phyloP scores from a whole-genome alignment of 2,888 invertebrate species.

The Heteromurus nitidus region DNA sequence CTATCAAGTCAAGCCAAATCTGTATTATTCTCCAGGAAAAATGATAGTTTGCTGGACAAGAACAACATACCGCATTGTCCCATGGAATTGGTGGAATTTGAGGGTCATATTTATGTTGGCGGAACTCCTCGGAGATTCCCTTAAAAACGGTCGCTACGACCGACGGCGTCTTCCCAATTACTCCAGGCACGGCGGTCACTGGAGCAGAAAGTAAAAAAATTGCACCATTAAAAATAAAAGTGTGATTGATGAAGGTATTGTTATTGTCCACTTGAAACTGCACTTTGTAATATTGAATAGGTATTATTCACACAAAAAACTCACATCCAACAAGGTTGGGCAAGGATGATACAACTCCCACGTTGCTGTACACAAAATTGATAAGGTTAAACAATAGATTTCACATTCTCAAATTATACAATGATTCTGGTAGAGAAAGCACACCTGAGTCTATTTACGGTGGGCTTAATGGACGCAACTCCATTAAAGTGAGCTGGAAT shows the following conservation, averaged over 20 bases:
- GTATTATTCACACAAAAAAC: no score
- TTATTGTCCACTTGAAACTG: no score
- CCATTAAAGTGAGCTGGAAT: slow-evolving; percentile 72
- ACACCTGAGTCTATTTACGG: slow-evolving; percentile 63
- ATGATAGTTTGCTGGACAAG: no score
- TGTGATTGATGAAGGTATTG: no score
- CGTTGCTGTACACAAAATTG: no score
- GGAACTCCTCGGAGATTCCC: slow-evolving; percentile 54
- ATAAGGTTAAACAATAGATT: no score
- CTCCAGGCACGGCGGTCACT: slow-evolving; percentile 64
- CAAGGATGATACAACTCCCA: slow-evolving; percentile 67
- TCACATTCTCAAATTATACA: neutral
- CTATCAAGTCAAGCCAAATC: slow-evolving; percentile 10
- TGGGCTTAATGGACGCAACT: slow-evolving; percentile 69
- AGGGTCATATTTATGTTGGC: slow-evolving; percentile 66
- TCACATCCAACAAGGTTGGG: slow-evolving; percentile 71
- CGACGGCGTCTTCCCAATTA: slow-evolving; percentile 36
- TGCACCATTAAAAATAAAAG: no score
- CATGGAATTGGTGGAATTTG: slow-evolving; percentile 68
- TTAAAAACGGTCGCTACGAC: slow-evolving; percentile 65
- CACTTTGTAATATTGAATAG: no score
- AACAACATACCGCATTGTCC: slow-evolving; percentile 60
- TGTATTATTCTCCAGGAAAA: no score
- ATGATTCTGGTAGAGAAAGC: no score
- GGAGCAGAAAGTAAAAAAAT: no score